Evolutionary conservation across 2,888 invertebrate species (phyloP).

Genomic region (Mantis religiosa): DNA sequence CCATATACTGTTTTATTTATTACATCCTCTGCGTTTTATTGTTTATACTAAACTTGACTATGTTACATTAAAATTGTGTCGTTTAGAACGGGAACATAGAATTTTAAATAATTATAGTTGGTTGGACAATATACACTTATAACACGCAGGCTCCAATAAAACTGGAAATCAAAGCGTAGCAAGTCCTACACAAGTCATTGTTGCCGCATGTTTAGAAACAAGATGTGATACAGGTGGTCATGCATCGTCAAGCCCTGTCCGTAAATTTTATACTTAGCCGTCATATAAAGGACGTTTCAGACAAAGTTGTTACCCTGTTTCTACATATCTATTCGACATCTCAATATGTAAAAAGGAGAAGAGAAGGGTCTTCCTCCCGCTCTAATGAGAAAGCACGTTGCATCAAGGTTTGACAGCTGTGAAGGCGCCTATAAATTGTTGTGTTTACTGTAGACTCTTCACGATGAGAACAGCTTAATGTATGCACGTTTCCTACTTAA

Average conservation of each 20-base stretch:
- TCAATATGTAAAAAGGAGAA: neutral
- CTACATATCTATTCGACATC: neutral
- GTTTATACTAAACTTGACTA: too few relatives aligned
- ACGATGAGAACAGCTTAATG: neutral
- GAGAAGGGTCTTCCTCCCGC: neutral
- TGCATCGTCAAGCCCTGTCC: neutral
- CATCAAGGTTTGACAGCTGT: neutral
- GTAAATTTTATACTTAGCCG: neutral
- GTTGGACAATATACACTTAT: too few relatives aligned
- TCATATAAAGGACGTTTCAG: neutral
- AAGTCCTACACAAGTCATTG: neutral
- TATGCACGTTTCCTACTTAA: neutral
- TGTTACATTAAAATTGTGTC: too few relatives aligned
- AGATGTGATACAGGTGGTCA: neutral
- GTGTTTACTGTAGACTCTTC: neutral
- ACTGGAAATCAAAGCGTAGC: neutral
- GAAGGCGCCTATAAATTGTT: neutral
- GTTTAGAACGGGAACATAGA: too few relatives aligned
- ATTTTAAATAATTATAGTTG: too few relatives aligned
- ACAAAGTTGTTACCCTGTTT: neutral
- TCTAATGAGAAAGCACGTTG: neutral
- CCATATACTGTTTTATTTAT: too few relatives aligned
- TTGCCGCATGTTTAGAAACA: neutral
- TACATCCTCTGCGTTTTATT: too few relatives aligned
- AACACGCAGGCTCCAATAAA: neutral